phyloP scores from a whole-genome alignment of 2,113 vertebrate species.

The Varanus salvator region DNA sequence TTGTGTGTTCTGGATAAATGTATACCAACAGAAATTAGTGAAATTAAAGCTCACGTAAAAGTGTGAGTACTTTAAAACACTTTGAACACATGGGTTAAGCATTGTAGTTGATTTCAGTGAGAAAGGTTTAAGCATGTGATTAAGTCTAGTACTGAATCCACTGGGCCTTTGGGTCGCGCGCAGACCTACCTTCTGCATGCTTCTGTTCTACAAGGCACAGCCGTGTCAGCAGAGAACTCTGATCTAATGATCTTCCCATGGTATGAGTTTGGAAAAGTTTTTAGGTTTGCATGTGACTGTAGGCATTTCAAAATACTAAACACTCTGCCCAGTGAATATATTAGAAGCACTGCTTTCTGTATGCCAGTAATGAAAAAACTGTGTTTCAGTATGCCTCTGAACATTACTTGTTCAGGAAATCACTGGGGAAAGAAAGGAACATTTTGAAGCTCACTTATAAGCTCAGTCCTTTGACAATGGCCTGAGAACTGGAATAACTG shows the following conservation, averaged over 20 bases:
- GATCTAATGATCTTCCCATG: no score
- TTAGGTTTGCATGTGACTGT: neutral
- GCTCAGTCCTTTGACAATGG: neutral
- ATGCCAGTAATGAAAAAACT: neutral
- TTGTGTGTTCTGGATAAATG: neutral
- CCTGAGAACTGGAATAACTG: neutral
- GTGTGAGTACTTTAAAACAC: neutral
- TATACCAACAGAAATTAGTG: neutral
- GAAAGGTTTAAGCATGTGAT: neutral
- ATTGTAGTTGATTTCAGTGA: no score
- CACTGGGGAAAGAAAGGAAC: neutral
- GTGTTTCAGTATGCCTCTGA: constrained; percentile 13
- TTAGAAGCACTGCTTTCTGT: no score
- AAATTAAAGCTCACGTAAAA: neutral
- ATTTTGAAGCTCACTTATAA: neutral
- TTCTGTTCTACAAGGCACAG: no score
- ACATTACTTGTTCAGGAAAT: constrained; percentile 24
- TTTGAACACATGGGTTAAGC: neutral
- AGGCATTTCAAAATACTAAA: neutral
- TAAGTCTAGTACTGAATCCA: neutral
- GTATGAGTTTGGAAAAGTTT: neutral
- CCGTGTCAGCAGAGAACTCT: no score
- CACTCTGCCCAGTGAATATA: neutral
- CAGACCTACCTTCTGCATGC: no score
- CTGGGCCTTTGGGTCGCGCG: no score